Evolutionary conservation across 1,140 invertebrate genomes (phyloP).

Genomic region (Drosophila quadrilineata): DNA sequence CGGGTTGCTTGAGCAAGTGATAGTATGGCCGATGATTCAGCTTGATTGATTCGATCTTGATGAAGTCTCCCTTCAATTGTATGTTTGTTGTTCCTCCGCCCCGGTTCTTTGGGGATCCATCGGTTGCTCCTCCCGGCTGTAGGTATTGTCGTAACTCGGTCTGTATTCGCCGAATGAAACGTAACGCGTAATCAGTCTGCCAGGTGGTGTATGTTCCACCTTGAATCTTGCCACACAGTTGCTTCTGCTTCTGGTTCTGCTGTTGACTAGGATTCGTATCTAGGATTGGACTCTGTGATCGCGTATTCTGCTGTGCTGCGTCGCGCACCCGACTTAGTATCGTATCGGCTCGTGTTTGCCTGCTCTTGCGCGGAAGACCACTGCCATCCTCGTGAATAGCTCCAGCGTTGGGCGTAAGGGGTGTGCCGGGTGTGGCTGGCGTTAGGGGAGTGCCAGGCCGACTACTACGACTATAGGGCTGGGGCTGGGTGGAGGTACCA

Average conservation of each 20-base stretch:
- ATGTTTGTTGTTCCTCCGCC: slow-evolving; percentile 45
- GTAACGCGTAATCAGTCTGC: slow-evolving; percentile 82
- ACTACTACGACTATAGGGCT: slow-evolving; percentile 27
- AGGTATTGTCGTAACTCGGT: slow-evolving; percentile 66
- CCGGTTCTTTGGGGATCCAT: neutral
- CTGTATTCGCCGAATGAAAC: slow-evolving; percentile 72
- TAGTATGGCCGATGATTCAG: slow-evolving; percentile 72
- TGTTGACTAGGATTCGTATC: neutral
- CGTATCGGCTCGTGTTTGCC: slow-evolving; percentile 86
- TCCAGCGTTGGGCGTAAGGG: slow-evolving; percentile 40
- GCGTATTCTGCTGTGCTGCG: no score
- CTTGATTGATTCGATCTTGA: slow-evolving; percentile 75
- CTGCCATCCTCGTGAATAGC: slow-evolving; percentile 40
- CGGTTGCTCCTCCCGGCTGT: slow-evolving; percentile 38
- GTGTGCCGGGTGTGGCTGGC: slow-evolving; percentile 47
- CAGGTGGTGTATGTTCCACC: slow-evolving; percentile 77
- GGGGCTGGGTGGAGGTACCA: neutral
- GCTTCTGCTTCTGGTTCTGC: slow-evolving; percentile 10
- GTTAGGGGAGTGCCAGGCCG: slow-evolving; percentile 34
- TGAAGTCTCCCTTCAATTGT: slow-evolving; percentile 61
- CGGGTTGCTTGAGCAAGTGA: slow-evolving; percentile 75
- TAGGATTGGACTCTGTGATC: slow-evolving; percentile 1
- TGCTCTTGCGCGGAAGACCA: slow-evolving; percentile 36
- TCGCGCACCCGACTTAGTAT: slow-evolving; percentile 84
- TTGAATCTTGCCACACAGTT: slow-evolving; percentile 7